These are phyloP conservation scores for Geotrupes spiniger DNA, from an alignment of 2,888 invertebrate genomes.

Conservation along the genomic window DNA sequence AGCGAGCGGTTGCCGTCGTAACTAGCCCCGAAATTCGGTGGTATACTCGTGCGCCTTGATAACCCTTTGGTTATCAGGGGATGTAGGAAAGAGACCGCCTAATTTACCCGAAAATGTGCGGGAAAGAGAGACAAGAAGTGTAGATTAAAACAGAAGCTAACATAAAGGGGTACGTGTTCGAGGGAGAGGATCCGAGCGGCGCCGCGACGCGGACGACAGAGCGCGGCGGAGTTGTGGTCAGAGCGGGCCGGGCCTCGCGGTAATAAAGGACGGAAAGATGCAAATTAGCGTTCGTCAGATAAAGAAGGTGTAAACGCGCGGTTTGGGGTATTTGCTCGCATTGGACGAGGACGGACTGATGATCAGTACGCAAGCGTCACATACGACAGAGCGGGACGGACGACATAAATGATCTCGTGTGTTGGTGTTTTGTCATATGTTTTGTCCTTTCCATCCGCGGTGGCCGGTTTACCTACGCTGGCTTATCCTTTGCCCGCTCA, in stretches of 20 bases:
- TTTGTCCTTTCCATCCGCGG: constrained; percentile 44
- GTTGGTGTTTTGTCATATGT: constrained; percentile 39
- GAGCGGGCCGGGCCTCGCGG: constrained; percentile 66
- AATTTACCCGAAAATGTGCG: constrained; percentile 24
- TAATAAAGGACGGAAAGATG: constrained; percentile 66
- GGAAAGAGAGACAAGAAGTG: constrained; percentile 43
- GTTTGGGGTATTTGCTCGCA: constrained; percentile 57
- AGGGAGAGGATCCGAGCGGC: constrained; percentile 49
- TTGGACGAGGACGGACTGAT: constrained; percentile 52
- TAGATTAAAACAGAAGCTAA: constrained; percentile 51
- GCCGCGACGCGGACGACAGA: constrained; percentile 54
- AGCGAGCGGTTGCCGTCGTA: constrained; percentile 36
- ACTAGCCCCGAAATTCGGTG: constrained; percentile 41
- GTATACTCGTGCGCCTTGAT: constrained; percentile 49
- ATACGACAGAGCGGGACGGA: constrained; percentile 32
- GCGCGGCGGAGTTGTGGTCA: constrained; percentile 65
- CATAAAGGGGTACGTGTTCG: constrained; percentile 48
- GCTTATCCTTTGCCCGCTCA: constrained; percentile 46
- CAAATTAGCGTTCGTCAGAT: constrained; percentile 56
- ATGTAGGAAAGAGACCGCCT: constrained; percentile 28
- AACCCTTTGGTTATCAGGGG: constrained; percentile 53
- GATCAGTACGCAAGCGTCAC: constrained; percentile 48
- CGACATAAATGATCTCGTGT: constrained; percentile 20
- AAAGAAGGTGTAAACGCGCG: constrained; percentile 48
- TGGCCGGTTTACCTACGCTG: constrained; percentile 44